Evolutionary conservation across 1,140 invertebrate genomes (phyloP).

Genomic region (Acromyrmex charruanus): DNA sequence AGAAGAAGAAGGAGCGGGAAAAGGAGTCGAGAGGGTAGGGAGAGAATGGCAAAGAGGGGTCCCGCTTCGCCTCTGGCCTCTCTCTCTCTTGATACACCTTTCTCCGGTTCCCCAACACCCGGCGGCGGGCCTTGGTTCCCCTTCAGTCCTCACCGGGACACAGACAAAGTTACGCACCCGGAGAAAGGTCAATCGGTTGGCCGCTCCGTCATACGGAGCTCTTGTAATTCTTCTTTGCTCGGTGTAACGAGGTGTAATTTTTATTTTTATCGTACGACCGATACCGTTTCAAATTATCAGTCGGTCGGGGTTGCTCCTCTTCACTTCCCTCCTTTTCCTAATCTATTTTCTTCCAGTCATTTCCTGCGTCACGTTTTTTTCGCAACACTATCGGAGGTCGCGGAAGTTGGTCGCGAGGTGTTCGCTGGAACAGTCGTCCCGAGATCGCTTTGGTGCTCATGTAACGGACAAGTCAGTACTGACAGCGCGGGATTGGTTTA

Average conservation of each 20-base stretch:
- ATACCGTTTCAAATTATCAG: slow-evolving; percentile 5
- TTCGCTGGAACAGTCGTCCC: neutral
- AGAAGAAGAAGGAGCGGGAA: slow-evolving; percentile 49
- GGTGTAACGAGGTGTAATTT: slow-evolving; percentile 60
- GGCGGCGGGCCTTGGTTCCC: slow-evolving; percentile 74
- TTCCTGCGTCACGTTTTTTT: neutral
- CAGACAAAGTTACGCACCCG: slow-evolving; percentile 83
- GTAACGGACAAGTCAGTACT: slow-evolving; percentile 60
- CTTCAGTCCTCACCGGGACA: slow-evolving; percentile 84
- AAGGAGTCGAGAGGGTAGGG: slow-evolving; percentile 69
- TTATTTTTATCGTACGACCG: neutral
- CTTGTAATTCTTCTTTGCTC: slow-evolving; percentile 44
- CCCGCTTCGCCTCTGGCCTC: slow-evolving; percentile 67
- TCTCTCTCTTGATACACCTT: slow-evolving; percentile 83
- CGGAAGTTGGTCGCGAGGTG: slow-evolving; percentile 28
- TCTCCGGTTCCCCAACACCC: slow-evolving; percentile 82
- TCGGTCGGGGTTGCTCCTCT: neutral
- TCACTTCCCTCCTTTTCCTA: neutral
- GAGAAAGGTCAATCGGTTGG: slow-evolving; percentile 81
- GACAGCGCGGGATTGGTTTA: slow-evolving; percentile 48
- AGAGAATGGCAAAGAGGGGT: slow-evolving; percentile 74
- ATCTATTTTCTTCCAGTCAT: neutral
- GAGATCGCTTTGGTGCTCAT: slow-evolving; percentile 55
- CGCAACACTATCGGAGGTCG: neutral
- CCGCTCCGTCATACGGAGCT: slow-evolving; percentile 63